These are phyloP conservation scores for Ptychodera flava DNA, from an alignment of 35 echinoderm and acorn worm genomes.

Conservation along the genomic window DNA sequence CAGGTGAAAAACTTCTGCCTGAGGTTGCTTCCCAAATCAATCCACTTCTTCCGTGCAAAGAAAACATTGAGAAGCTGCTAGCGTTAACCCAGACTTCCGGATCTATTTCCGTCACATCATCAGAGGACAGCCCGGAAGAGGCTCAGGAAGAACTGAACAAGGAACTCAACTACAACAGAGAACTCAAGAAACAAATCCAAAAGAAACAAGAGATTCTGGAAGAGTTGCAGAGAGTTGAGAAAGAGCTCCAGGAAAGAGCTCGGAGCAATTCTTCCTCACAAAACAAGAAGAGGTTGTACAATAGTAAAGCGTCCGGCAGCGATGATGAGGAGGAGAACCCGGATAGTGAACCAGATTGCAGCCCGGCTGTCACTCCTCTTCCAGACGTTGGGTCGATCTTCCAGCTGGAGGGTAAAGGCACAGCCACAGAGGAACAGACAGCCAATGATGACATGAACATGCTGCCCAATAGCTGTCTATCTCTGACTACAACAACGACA, in stretches of 20 bases:
- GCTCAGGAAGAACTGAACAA: neutral
- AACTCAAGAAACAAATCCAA: constrained; percentile 70
- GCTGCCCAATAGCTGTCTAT: neutral
- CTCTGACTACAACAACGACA: neutral
- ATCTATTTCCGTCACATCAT: no score
- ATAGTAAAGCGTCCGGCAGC: constrained; percentile 4
- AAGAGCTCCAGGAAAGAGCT: constrained; percentile 67
- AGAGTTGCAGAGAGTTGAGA: constrained; percentile 88
- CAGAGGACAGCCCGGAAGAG: neutral
- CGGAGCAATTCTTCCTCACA: neutral
- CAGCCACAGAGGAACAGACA: neutral
- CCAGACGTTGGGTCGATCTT: neutral
- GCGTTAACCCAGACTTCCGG: neutral
- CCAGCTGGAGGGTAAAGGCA: neutral
- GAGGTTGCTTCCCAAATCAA: neutral
- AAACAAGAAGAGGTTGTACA: constrained; percentile 31
- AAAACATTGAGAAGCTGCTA: neutral
- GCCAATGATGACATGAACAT: neutral
- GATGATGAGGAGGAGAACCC: neutral
- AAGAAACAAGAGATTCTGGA: constrained; percentile 91
- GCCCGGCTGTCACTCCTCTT: neutral
- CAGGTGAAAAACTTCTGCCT: neutral
- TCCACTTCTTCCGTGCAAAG: neutral
- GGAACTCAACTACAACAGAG: neutral
- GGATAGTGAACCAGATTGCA: constrained; percentile 3